phyloP scores from a whole-genome alignment of 2,113 vertebrate genomes.

The Notarius lentiginosus region DNA sequence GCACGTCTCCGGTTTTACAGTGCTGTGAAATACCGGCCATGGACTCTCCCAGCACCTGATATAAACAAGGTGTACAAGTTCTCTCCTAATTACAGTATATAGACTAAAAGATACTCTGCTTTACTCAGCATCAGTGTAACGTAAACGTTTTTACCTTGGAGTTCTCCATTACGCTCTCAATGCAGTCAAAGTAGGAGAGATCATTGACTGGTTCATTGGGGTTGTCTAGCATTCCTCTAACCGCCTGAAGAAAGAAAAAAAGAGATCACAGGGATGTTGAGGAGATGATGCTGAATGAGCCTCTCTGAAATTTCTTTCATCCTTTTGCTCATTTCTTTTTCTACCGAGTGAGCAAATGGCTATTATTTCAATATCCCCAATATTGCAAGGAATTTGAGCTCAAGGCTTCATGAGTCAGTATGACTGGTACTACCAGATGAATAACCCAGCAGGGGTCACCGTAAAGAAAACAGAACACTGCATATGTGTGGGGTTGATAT shows the following conservation, averaged over 20 bases:
- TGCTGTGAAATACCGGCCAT: conserved; percentile 99
- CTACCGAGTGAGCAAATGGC: neutral
- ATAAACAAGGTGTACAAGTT: neutral
- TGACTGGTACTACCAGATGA: neutral
- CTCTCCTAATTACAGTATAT: neutral
- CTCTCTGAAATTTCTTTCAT: neutral
- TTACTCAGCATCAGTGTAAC: neutral
- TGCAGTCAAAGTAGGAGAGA: conserved; percentile 98
- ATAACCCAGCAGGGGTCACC: conserved; percentile 6
- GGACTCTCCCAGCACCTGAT: conserved; percentile 91
- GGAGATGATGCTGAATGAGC: neutral
- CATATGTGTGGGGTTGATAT: neutral
- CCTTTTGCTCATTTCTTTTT: neutral
- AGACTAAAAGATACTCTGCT: conserved; percentile 22
- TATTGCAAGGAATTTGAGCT: neutral
- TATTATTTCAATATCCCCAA: neutral
- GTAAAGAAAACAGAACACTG: conserved; percentile 3
- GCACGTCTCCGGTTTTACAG: conserved; percentile 91
- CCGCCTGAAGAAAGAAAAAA: conserved; percentile 76
- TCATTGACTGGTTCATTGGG: conserved; percentile 95
- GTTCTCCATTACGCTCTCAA: conserved; percentile 98
- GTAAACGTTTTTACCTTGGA: conserved; percentile 82
- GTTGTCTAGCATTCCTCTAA: conserved; percentile 92
- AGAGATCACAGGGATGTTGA: neutral
- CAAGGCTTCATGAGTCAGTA: conserved; percentile 5